A percentile compares a stretch with the other conserved stretches of the same genome.
These are phyloP conservation scores for Venustaconcha ellipsiformis DNA, from an alignment of 1,140 invertebrate species.

Conservation along the genomic window DNA sequence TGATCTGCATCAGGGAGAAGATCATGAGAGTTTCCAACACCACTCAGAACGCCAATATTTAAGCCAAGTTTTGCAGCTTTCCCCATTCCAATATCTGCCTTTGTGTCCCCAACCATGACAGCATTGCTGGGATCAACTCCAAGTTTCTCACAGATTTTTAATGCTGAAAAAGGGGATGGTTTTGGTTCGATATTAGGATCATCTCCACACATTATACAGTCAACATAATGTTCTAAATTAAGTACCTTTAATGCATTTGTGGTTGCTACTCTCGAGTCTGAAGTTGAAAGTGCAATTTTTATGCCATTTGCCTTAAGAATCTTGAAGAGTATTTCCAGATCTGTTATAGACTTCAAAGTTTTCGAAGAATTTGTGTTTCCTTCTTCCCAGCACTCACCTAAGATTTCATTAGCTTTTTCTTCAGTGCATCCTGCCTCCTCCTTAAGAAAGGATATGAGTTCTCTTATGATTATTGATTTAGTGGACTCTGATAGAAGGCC, in stretches of 20 bases:
- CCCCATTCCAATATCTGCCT: constrained; percentile 71
- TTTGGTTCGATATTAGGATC: constrained; percentile 68
- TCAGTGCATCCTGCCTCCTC: constrained; percentile 57
- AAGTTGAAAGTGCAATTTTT: constrained; percentile 71
- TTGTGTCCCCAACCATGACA: constrained; percentile 71
- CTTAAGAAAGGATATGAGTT: constrained; percentile 61
- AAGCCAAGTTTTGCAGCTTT: constrained; percentile 68
- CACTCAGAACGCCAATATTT: constrained; percentile 68
- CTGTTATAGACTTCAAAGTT: constrained; percentile 63
- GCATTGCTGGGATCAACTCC: constrained; percentile 66
- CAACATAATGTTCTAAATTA: constrained; percentile 59
- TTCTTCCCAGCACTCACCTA: constrained; percentile 51
- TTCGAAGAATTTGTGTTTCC: constrained; percentile 48
- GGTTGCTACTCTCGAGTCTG: constrained; percentile 68
- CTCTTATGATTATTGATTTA: constrained; percentile 55
- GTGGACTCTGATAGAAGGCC: constrained; percentile 71
- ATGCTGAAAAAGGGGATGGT: constrained; percentile 70
- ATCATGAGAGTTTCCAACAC: constrained; percentile 56
- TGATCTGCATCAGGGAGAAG: constrained; percentile 56
- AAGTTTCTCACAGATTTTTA: constrained; percentile 67
- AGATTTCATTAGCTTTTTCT: constrained; percentile 39
- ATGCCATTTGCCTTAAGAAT: constrained; percentile 66
- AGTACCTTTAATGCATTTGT: constrained; percentile 59
- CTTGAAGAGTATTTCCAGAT: constrained; percentile 67
- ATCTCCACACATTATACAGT: constrained; percentile 71